Base-by-base conservation (phyloP, 2,113 vertebrate genomes). In the Microtus richardsoni region DNA sequence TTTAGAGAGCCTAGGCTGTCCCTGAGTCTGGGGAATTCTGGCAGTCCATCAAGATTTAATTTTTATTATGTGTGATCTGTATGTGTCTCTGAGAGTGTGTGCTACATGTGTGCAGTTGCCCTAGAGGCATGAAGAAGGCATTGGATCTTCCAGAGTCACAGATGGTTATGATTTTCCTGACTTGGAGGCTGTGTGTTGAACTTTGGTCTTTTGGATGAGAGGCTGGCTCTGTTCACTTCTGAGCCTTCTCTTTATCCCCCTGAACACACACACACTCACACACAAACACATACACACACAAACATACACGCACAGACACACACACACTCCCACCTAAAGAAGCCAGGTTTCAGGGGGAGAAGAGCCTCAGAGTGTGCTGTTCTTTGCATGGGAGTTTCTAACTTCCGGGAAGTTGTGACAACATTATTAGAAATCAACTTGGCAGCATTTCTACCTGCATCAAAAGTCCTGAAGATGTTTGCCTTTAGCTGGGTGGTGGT, bases 311-410 rank as follows among this genome's bases (percentile, higher is more conserved):
- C 2, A 1, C 21, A 28, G 26, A 66, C 68, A 21, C 77, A 68
- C 7, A 71, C 44, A 71, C 21, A 19, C 10, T 52, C 58, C 33
- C 66, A 3, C 26, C 17, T 62, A 21, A 10, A 90, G 7, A 71
- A 75, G 9, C 16, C 36, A 1, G 3, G 3, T 10, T 19, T 22
- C 8, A 78, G 0, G 11, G 0, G 22, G 2, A 30, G 3, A 30
- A 9, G 44, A 22, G 60, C 41, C 80, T 62, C 24, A 4, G n/a
- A 83, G 1, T 28, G 54, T 60, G 54, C 79, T 39, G 7, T 60
- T 26, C 24, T 39, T 13, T 26, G 12, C 7, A 19, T 3, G 24
- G n/a, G 12, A 39, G 21, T 60, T 60, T 60, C 52, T 16, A 82
- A 22, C 19, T 58, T 26, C 58, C 26, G 1, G 21, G 24, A 82